These are phyloP conservation scores for Charaxes varanes DNA, from an alignment of 1,140 invertebrate species.

Conservation along the genomic window DNA sequence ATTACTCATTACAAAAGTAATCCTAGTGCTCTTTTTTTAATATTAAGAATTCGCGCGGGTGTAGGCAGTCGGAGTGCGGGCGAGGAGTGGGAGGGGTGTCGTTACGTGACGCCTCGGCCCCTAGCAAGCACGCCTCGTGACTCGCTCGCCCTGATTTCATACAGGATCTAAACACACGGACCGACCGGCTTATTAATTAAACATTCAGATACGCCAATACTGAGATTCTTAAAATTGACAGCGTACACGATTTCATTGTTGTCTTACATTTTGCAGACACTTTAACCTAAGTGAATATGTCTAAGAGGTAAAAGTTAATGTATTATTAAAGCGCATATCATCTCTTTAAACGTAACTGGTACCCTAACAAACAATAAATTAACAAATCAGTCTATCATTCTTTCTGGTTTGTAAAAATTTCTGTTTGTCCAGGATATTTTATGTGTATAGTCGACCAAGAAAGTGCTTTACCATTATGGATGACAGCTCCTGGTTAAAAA, in stretches of 20 bases:
- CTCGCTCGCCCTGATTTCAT: conserved; percentile 60
- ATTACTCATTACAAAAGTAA: neutral
- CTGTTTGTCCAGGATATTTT: too few species aligned
- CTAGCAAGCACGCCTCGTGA: conserved; percentile 55
- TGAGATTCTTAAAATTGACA: conserved; percentile 13
- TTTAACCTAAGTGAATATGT: too few species aligned
- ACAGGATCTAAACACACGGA: conserved; percentile 56
- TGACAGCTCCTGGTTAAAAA: too few species aligned
- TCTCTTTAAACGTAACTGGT: too few species aligned
- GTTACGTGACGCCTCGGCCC: conserved; percentile 47
- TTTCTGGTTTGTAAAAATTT: too few species aligned
- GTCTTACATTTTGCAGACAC: too few species aligned
- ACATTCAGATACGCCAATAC: conserved; percentile 35
- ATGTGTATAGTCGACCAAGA: too few species aligned
- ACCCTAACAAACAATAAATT: too few species aligned
- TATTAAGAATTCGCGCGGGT: conserved; percentile 6
- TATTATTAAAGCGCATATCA: conserved; percentile 2
- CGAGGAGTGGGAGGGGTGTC: too few species aligned
- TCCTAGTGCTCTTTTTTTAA: conserved; percentile 6
- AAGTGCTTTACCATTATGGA: too few species aligned
- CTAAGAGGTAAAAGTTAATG: conserved; percentile 13
- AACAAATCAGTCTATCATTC: too few species aligned
- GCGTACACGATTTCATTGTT: too few species aligned
- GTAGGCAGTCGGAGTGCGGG: conserved; percentile 4
- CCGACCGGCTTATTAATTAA: conserved; percentile 53